These are phyloP conservation scores for Lepidothrix coronata DNA, from an alignment of 2,113 vertebrate genomes.

Conservation along the genomic window DNA sequence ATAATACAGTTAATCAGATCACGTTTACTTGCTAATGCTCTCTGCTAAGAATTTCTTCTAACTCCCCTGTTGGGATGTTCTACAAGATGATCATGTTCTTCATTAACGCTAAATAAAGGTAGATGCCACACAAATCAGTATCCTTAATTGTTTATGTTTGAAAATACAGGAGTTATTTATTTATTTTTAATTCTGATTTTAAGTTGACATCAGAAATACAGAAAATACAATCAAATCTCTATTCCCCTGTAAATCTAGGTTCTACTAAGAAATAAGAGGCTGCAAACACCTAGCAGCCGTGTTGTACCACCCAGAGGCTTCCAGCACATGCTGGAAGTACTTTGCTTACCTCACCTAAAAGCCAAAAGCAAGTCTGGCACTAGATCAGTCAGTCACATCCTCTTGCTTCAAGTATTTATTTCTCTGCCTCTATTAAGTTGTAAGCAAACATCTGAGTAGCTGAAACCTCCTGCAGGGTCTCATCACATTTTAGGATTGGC, in stretches of 20 bases:
- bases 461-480: conserved; percentile 41
- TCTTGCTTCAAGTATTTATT: conserved; percentile 27
- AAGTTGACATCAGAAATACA: background rate
- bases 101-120: conserved; percentile 37
- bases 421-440: background rate
- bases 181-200: background rate
- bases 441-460: conserved; percentile 14
- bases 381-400: background rate
- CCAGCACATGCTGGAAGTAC: background rate
- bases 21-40: background rate
- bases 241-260: background rate
- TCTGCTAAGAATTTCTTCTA: background rate
- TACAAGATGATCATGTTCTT: conserved; percentile 19
- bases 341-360: background rate
- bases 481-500: conserved; percentile 4
- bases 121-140: background rate
- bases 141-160: background rate
- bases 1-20: conserved; percentile 65
- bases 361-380: conserved; percentile 11
- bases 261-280: background rate
- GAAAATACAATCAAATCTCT: background rate
- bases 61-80: conserved; percentile 32
- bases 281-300: background rate
- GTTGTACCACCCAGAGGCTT: background rate
- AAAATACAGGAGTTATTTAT: background rate